These are phyloP conservation scores for Simalia tracyae DNA, from an alignment of 2,797 vertebrate genomes.

Conservation along the genomic window DNA sequence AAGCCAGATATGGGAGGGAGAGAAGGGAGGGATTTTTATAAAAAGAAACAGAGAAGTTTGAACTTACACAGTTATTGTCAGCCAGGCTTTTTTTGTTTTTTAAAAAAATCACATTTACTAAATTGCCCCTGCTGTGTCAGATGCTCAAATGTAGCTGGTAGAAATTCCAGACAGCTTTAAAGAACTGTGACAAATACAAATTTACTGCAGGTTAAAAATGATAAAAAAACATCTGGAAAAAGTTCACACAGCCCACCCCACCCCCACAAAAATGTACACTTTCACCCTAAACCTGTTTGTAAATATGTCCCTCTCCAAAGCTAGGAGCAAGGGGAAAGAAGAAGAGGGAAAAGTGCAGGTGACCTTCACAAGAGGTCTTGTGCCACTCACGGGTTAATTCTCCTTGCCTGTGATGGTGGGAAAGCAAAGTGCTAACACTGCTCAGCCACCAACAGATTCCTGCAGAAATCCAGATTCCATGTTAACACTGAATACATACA, in stretches of 20 bases:
- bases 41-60: constrained; percentile 47
- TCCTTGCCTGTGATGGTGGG: constrained; percentile 60
- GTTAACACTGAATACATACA: constrained; percentile 79
- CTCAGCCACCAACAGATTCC: constrained; percentile 65
- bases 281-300: constrained; percentile 78
- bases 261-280: constrained; percentile 77
- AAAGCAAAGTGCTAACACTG: constrained; percentile 61
- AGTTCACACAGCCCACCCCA: constrained; percentile 59
- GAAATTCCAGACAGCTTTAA: constrained; percentile 79
- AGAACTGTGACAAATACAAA: constrained; percentile 80
- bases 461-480: constrained; percentile 71
- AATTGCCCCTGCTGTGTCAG: constrained; percentile 78
- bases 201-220: constrained; percentile 79
- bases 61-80: constrained; percentile 75
- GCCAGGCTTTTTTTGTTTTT: constrained; percentile 65
- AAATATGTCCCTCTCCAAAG: constrained; percentile 73
- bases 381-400: constrained; percentile 62
- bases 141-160: constrained; percentile 80
- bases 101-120: constrained; percentile 79
- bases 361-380: constrained; percentile 68
- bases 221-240: constrained; percentile 76
- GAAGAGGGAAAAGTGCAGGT: constrained; percentile 69
- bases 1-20: constrained; percentile 34
- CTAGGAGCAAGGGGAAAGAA: constrained; percentile 64
- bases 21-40: constrained; percentile 31